A percentile compares a stretch with the other conserved stretches of the same genome.
phyloP scores from a whole-genome alignment of 2,113 vertebrate species.

The Phylloscopus whistleri region DNA sequence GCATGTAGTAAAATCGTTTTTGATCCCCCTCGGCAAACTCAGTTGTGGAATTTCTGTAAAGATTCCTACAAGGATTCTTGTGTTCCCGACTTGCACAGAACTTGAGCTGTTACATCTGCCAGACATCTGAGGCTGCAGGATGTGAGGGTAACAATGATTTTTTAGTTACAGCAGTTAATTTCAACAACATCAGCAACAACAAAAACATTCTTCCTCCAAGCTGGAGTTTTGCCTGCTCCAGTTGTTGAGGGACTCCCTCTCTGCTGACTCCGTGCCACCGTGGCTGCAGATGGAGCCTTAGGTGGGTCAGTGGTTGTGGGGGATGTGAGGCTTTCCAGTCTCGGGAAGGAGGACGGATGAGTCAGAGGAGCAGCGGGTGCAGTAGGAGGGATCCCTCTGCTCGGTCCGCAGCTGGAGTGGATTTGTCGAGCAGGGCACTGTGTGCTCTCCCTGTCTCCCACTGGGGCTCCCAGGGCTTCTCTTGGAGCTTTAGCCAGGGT shows the following conservation, averaged over 20 bases:
- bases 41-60: conserved; percentile 16
- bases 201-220: neutral
- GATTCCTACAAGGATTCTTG: conserved; percentile 45
- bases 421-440: neutral
- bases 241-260: neutral
- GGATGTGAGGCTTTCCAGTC: neutral
- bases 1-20: neutral
- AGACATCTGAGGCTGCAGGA: conserved; percentile 42
- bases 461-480: neutral
- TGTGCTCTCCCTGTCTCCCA: neutral
- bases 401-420: neutral
- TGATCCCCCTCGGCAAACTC: conserved; percentile 9
- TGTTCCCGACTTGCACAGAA: neutral
- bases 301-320: conserved; percentile 1
- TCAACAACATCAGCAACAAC: neutral
- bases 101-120: conserved; percentile 42
- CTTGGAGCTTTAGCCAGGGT: neutral
- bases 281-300: neutral
- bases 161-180: neutral
- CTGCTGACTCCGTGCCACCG: neutral
- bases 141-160: conserved; percentile 21
- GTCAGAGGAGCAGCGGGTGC: neutral
- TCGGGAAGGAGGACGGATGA: neutral
- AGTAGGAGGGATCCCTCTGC: neutral
- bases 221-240: neutral